Evolutionary conservation across 2,888 invertebrate genomes (phyloP), one percentile per base, ranked within the genome.

Genomic region (Agrilus cyanescens): DNA sequence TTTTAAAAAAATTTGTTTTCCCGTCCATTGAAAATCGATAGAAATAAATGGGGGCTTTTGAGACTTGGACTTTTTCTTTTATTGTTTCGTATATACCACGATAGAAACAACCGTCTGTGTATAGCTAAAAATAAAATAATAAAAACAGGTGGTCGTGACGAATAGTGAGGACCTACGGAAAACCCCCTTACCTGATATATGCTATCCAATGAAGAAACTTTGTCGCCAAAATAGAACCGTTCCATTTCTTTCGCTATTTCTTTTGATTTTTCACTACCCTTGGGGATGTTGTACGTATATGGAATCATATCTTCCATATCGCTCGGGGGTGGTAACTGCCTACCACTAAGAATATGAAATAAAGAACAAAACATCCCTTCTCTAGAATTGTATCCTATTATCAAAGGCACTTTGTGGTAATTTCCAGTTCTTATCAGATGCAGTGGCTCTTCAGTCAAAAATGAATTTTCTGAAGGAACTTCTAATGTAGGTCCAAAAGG

Each of bases 1-100:
- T 32, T 38, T 46, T 46, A 41, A 36, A 46, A 16, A 46, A 33
- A 36, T 49, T 39, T n/a, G 12, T 13, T 13, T 30, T 13, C 4
- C 39, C 25, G 14, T 40, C 44, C 6, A 44, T n/a, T 2, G 40
- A 13, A 30, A 44, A 40, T 13, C 15, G 15, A 18, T 44, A 44
- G 12, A 40, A 30, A 36, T 39, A 44, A 16, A 44, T 38, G 3
- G 39, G 44, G 3, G 12, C 35, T 6, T 12, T 3, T 16, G 15
- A 34, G 15, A 15, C 13, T n/a, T 18, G 12, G 10, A 31, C 10
- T 31, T 31, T 8, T n/a, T n/a, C n/a, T n/a, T n/a, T n/a, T n/a
- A n/a, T n/a, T n/a, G n/a, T n/a, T n/a, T n/a, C n/a, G n/a, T n/a
- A n/a, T n/a, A n/a, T n/a, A n/a, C n/a, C n/a, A n/a, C n/a, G n/a